Evolutionary conservation across 2,888 invertebrate species (phyloP).

Genomic region (Digitonthophagus gazella): DNA sequence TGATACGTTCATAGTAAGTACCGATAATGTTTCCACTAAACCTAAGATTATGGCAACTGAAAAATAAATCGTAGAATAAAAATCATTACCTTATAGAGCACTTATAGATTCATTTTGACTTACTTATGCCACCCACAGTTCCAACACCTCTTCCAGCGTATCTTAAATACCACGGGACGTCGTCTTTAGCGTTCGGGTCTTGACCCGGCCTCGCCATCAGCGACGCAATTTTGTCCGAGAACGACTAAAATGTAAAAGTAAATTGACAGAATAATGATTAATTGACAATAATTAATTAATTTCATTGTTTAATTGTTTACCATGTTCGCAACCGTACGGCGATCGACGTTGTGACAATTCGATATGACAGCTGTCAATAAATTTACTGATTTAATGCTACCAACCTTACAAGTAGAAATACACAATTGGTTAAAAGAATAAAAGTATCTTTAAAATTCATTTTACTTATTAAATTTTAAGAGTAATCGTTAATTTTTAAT

Average conservation of each 20-base stretch:
- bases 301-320: slow-evolving; percentile 1
- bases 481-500: too few relatives aligned
- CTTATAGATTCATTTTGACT: slow-evolving; percentile 47
- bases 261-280: not conserved
- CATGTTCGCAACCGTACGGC: slow-evolving; percentile 6
- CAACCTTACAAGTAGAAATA: too few relatives aligned
- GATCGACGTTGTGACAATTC: not conserved
- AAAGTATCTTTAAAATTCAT: too few relatives aligned
- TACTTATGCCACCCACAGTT: slow-evolving; percentile 80
- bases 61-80: slow-evolving; percentile 42
- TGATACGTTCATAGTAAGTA: slow-evolving; percentile 60
- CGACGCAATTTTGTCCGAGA: slow-evolving; percentile 75
- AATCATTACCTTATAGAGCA: slow-evolving; percentile 9
- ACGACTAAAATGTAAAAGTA: slow-evolving; percentile 60
- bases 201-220: slow-evolving; percentile 80
- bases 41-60: slow-evolving; percentile 84
- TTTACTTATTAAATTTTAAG: too few relatives aligned
- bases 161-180: slow-evolving; percentile 87
- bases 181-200: slow-evolving; percentile 74
- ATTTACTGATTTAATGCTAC: slow-evolving; percentile 6
- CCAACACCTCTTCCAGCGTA: slow-evolving; percentile 81
- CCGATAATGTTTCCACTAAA: slow-evolving; percentile 68
- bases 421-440: too few relatives aligned
- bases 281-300: not conserved
- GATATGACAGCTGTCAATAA: slow-evolving; percentile 21